These are phyloP conservation scores for Leucophenga maculata DNA, from an alignment of 2,888 invertebrate species.

Conservation along the genomic window DNA sequence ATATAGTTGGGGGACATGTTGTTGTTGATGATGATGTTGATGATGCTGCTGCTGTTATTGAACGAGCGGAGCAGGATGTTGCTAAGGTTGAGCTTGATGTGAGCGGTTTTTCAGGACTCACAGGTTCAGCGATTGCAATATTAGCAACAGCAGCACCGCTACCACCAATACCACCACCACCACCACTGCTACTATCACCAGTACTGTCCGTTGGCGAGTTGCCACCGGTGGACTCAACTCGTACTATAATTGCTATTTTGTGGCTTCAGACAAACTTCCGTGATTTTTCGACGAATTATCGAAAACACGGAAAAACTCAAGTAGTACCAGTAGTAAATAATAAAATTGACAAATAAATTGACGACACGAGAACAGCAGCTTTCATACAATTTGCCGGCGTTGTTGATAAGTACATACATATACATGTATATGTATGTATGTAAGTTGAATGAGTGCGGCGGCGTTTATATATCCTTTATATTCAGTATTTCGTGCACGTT, in stretches of 20 bases:
- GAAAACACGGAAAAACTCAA: slow-evolving; percentile 41
- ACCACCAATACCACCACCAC: slow-evolving; percentile 51
- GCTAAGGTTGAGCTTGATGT: slow-evolving; percentile 12
- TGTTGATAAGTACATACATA: no score
- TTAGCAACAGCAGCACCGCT: neutral
- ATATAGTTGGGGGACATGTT: slow-evolving; percentile 10
- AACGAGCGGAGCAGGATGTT: slow-evolving; percentile 26
- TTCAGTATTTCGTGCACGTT: neutral
- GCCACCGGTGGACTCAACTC: slow-evolving; percentile 61
- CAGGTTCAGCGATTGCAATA: slow-evolving; percentile 38
- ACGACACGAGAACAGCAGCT: neutral
- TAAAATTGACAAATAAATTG: neutral
- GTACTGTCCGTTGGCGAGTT: slow-evolving; percentile 50
- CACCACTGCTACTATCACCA: neutral
- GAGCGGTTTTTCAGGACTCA: slow-evolving; percentile 11
- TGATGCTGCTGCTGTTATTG: slow-evolving; percentile 37
- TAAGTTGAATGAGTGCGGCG: neutral
- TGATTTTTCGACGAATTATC: slow-evolving; percentile 41
- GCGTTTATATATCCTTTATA: neutral
- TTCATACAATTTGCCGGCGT: neutral
- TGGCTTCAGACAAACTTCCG: slow-evolving; percentile 44
- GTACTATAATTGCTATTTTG: slow-evolving; percentile 67
- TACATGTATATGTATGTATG: neutral
- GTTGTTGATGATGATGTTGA: slow-evolving; percentile 22
- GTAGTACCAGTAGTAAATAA: slow-evolving; percentile 5